Evolutionary conservation across 2,797 vertebrate species (phyloP), one percentile per base, ranked within the genome.

Genomic region (Diceros bicornis): DNA sequence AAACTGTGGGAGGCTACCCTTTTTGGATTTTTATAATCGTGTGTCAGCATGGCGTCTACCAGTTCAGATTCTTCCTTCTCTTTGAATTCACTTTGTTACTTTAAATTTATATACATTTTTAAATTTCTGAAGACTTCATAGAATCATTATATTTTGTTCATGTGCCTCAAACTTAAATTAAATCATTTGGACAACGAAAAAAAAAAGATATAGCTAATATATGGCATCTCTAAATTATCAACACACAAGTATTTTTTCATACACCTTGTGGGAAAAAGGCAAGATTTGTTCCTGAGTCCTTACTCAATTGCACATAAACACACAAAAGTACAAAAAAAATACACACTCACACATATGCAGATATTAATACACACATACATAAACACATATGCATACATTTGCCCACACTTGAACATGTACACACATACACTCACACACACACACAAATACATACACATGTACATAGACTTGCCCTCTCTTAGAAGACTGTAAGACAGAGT

Each of bases 41-140:
- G n/a, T 92, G 21, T 77, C 50, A 29, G 32, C 25, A 18, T 59
- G 79, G 34, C 77, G 78, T 66, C 79, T 6, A 52, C 47, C 52
- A 64, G n/a, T 85, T 91, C 69, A 57, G 44, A 72, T 29, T 90
- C 21, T 69, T 44, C 68, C 37, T 69, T 85, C 34, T 93, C 69
- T 95, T 94, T 91, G 25, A 91, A 91, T 88, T 94, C 74, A 86
- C 69, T 87, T 77, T 93, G 23, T 78, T 86, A 78, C 64, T 98
- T 94, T 94, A 44, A 66, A 96, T 89, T 82, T 77, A 75, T 29
- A 78, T 27, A 62, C 17, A 68, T 47, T 94, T 69, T 89, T 17
- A 86, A 91, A 91, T 94, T 87, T 87, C 66, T 55, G 8, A 94
- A 84, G 55, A 82, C n/a, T 83, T 83, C 69, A 47, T 87, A 90